Conservation (phyloP, 2,113 vertebrate genomes). For the Athene cunicularia region DNA sequence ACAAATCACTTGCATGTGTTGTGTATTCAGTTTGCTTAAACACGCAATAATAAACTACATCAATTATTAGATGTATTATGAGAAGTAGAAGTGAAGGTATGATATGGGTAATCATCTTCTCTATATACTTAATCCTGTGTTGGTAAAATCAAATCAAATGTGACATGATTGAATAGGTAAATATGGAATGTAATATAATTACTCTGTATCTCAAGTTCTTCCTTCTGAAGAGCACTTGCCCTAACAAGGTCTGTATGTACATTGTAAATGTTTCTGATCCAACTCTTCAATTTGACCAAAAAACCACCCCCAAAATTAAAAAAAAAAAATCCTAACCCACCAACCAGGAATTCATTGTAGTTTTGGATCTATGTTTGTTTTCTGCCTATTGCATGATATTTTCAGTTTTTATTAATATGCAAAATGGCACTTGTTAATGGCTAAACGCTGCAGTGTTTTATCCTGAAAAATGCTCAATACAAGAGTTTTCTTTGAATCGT, state of each 20-base stretch:
- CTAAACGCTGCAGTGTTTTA: background rate
- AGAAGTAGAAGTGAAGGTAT: background rate
- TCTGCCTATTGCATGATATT: background rate
- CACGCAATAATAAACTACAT: background rate
- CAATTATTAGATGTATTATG: background rate
- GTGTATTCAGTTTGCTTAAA: background rate
- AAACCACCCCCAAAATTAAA: background rate
- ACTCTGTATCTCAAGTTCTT: background rate
- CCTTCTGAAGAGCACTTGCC: background rate
- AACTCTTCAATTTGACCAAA: background rate
- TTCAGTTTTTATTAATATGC: background rate
- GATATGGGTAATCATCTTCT: background rate
- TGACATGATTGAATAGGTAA: background rate
- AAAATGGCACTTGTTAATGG: background rate
- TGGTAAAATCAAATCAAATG: background rate
- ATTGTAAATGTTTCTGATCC: background rate
- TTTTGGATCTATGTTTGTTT: background rate
- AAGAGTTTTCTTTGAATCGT: background rate
- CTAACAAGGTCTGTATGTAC: too few species aligned
- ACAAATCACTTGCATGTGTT: background rate
- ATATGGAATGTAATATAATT: background rate
- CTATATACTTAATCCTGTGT: background rate
- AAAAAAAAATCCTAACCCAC: too few species aligned
- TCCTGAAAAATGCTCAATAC: background rate
- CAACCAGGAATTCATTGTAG: background rate